Evolutionary conservation across 2,113 vertebrate genomes (phyloP), one percentile per base, ranked within the genome.

Genomic region (Hipposideros armiger): DNA sequence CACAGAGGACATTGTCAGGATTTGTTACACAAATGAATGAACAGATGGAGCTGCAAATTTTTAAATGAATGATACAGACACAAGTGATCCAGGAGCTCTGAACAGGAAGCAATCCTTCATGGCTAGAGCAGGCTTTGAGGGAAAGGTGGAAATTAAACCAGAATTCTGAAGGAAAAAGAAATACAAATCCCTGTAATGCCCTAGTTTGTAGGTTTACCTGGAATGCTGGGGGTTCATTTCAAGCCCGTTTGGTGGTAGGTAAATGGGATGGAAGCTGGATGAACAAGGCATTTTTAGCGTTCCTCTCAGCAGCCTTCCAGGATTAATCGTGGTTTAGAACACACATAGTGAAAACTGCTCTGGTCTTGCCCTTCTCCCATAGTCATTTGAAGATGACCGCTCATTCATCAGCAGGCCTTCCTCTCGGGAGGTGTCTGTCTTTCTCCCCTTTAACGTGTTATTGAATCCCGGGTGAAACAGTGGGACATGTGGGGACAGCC

Each of bases 281-380:
- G 2, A 58, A 3, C 7, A 13, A 3, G 45, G 45, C 1, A 20
- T 47, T 22, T 54, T 47, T 10, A 15, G 19, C 20, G 67, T 13
- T 36, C 10, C 9, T 56, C 36, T 83, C 24, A 5, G 54, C 22
- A 52, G 16, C 22, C 32, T 80, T 26, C 24, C 28, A 81, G 13
- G 26, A 28, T 30, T 69, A 17, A 42, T 24, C 0, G 0, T 13
- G 10, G 11, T 13, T 89, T 70, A 87, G 45, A 85, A 86, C 47
- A 62, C 28, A 50, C 0, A 0, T 5, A 17, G 67, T 16, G 24
- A 62, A 45, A 36, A 50, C 7, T 7, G 22, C 10, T 86, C 36
- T 74, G 86, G 67, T 6, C 26, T 4, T 26, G 26, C n/a, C 67
- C 45, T 82, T 81, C 40, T 90, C 32, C 28, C 0, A 3, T 0